These are phyloP conservation scores for Aspiorhynchus laticeps DNA, from an alignment of 2,113 vertebrate species.

Conservation along the genomic window DNA sequence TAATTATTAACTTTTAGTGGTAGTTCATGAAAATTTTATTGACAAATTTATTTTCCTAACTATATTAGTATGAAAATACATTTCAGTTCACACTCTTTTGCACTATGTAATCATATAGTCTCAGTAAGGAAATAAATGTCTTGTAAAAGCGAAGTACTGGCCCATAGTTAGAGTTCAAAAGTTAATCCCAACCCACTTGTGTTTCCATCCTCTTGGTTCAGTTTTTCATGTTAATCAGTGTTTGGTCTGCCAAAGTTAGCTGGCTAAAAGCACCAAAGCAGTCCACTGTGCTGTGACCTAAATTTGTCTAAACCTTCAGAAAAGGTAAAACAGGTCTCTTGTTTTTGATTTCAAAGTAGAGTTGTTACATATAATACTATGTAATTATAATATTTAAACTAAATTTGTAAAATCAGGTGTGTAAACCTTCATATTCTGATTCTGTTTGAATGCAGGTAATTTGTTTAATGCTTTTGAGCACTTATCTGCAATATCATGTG, in stretches of 20 bases:
- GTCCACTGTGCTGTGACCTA: neutral
- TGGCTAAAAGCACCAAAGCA: constrained; percentile 1
- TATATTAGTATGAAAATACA: neutral
- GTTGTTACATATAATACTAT: neutral
- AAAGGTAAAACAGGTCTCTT: neutral
- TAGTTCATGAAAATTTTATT: neutral
- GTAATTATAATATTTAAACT: neutral
- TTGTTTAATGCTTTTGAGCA: neutral
- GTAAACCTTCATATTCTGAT: constrained; percentile 1
- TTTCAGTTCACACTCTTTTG: neutral
- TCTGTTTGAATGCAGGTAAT: neutral
- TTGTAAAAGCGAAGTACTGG: neutral
- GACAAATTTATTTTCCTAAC: neutral
- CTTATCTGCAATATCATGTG: neutral
- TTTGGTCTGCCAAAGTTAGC: neutral
- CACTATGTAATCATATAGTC: neutral
- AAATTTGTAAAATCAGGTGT: neutral
- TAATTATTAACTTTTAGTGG: constrained; percentile 34
- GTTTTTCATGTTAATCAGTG: constrained; percentile 14
- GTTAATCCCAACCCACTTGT: constrained; percentile 18
- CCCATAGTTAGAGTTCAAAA: neutral
- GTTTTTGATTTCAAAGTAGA: neutral
- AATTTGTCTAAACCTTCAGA: neutral
- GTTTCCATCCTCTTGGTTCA: neutral
- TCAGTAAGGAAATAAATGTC: neutral